Percentiles rank a stretch among this genome's conserved stretches.
Evolutionary conservation across 2,888 invertebrate genomes (phyloP).

Genomic region (Troides oblongomaculatus): DNA sequence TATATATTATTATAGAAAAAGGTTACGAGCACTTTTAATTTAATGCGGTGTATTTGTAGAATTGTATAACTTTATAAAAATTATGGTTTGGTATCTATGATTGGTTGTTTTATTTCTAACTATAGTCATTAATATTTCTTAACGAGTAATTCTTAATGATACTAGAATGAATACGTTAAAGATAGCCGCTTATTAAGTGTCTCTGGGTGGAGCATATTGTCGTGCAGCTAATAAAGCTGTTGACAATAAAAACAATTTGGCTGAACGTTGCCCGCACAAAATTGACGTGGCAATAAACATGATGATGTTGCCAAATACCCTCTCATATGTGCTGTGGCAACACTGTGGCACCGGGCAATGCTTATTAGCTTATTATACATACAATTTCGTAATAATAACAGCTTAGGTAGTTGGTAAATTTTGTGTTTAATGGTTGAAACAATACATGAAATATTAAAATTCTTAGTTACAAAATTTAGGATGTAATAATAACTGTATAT

Average conservation of each 20-base stretch:
- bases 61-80: too few relatives aligned
- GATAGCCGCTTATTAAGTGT: background rate
- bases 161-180: background rate
- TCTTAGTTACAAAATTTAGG: background rate
- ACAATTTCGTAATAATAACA: conserved; percentile 16
- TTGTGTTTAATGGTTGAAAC: conserved; percentile 4
- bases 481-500: too few relatives aligned
- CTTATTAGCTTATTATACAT: conserved; percentile 21
- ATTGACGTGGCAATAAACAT: conserved; percentile 54
- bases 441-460: background rate
- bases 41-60: too few relatives aligned
- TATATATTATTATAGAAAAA: too few relatives aligned
- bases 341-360: conserved; percentile 8
- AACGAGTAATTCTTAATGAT: background rate
- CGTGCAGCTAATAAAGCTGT: conserved; percentile 10
- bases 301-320: conserved; percentile 54
- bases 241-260: conserved; percentile 51
- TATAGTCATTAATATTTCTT: background rate
- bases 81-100: too few relatives aligned
- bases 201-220: conserved; percentile 1
- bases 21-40: too few relatives aligned
- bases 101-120: too few relatives aligned
- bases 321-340: conserved; percentile 19
- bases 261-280: conserved; percentile 49
- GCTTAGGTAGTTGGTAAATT: background rate